Evolutionary conservation across 2,797 vertebrate species (phyloP), one percentile per base, ranked within the genome.

Genomic region (Cirrhinus mrigala): DNA sequence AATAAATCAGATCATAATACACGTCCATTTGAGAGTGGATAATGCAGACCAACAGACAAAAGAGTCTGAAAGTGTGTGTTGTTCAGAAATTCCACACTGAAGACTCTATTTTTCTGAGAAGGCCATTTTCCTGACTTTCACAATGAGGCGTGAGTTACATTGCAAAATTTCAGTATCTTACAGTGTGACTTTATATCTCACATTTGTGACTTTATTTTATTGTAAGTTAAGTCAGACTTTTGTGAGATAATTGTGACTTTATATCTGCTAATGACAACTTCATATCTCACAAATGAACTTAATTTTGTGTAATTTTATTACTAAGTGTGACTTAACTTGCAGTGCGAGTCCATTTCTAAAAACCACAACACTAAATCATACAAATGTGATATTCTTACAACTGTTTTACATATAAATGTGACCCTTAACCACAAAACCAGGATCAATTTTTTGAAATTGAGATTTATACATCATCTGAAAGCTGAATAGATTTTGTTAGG

Each of bases 41-140:
- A 37, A 18, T n/a, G n/a, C 14, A 62, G n/a, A 44, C 9, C 18
- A 88, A 92, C 58, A 78, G 74, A 87, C 66, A 54, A 29, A 44
- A 10, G 2, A 44, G 37, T 8, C 54, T 44, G 37, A 9, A 60
- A 46, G 22, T 16, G 44, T 27, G 24, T 40, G 33, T 3, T 37
- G 27, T 27, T 62, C 27, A 27, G 0, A 44, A 76, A 60, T 58
- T 37, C 37, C 18, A 33, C 54, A 44, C 33, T 78, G 54, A 77
- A 37, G 20, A 58, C 33, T 33, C 1, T 7, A 48, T 69, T 88
- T 83, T 81, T 75, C 64, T 64, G 83, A 86, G 62, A 79, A 88
- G 56, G 88, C 58, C 62, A 70, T 75, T 33, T 75, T 75, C 4
- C 27, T 54, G 27, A 22, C 27, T 0, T 1, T 54, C 48, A 52